Base-by-base conservation (phyloP, 1,140 invertebrate species). In the Formica selysi region DNA sequence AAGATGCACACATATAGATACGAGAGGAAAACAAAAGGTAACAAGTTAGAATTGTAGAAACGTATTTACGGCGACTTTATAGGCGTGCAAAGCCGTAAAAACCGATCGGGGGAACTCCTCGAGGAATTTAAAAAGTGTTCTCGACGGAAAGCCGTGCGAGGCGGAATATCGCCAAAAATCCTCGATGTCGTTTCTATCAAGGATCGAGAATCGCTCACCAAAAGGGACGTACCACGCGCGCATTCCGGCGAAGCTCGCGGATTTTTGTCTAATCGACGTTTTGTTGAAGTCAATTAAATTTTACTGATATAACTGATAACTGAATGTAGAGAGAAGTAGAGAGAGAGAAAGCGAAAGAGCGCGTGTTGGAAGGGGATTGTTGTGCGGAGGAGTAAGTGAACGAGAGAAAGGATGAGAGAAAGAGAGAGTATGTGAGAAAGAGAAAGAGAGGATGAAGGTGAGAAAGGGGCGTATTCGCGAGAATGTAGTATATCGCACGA, bases 281-380 rank as follows among this genome's bases (percentile, higher is more conserved):
- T 91, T 93, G 93, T 95, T 93, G 91, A 91, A 95, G 94, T 95
- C 94, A 95, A 95, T 95, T 94, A 95, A 93, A 94, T 93, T 94
- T 91, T 94, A 95, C 92, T 91, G 91, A 93, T 94, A 94, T 91
- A 83, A 91, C 74, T 48, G 13, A 76, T 89, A 87, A 81, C 88
- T 84, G 67, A 91, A 65, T 36, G 79, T 86, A 89, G 86, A 91
- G 78, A 86, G 70, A 65, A 78, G 51, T 73, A 89, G 67, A 54
- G 62, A 87, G 70, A 61, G 67, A 64, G 74, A 70, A 87, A 81
- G 64, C 71, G 76, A 76, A 51, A 62, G 57, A 85, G 38, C 13
- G 29, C 41, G 83, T 67, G 65, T 88, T 76, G 83, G 80, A 67
- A 76, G 16, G 22, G 61, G n/a, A 73, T n/a, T 32, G 51, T 71